Evolutionary conservation across 2,888 invertebrate species (phyloP).

Genomic region (Arctia plantaginis): DNA sequence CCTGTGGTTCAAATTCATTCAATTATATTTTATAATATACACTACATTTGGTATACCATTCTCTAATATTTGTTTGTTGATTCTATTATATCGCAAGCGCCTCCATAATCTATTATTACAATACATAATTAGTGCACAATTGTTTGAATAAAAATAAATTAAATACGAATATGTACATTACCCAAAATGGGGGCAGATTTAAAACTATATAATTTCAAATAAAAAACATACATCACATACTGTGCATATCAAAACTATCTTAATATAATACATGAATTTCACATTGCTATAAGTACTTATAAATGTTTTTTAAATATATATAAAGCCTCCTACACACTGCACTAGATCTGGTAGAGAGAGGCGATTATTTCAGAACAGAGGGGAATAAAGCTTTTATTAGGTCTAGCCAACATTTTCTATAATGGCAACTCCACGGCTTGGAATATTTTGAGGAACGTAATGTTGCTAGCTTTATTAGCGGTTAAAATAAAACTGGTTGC

Average conservation of each 20-base stretch:
- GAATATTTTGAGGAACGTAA: neutral
- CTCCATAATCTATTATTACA: neutral
- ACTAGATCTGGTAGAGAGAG: neutral
- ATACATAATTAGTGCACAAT: slow-evolving; percentile 29
- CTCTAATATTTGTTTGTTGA: neutral
- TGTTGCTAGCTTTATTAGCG: slow-evolving; percentile 26
- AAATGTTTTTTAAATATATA: slow-evolving; percentile 32
- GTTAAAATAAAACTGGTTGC: slow-evolving; percentile 2
- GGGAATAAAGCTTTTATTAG: neutral
- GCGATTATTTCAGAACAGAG: neutral
- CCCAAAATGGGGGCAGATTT: slow-evolving; percentile 5
- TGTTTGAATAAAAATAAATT: slow-evolving; percentile 16
- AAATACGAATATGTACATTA: slow-evolving; percentile 23
- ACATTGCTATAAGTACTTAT: slow-evolving; percentile 45
- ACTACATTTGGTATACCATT: neutral
- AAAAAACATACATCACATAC: slow-evolving; percentile 5
- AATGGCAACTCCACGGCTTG: neutral
- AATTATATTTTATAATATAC: neutral
- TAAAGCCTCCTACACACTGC: slow-evolving; percentile 39
- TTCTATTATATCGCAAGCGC: slow-evolving; percentile 7
- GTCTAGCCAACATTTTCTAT: neutral
- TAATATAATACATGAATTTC: slow-evolving; percentile 21
- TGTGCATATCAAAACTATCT: slow-evolving; percentile 14
- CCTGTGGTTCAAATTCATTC: slow-evolving; percentile 1
- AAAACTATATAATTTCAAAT: neutral